These are phyloP conservation scores for Falco rusticolus DNA, from an alignment of 2,797 vertebrate genomes.

Conservation along the genomic window DNA sequence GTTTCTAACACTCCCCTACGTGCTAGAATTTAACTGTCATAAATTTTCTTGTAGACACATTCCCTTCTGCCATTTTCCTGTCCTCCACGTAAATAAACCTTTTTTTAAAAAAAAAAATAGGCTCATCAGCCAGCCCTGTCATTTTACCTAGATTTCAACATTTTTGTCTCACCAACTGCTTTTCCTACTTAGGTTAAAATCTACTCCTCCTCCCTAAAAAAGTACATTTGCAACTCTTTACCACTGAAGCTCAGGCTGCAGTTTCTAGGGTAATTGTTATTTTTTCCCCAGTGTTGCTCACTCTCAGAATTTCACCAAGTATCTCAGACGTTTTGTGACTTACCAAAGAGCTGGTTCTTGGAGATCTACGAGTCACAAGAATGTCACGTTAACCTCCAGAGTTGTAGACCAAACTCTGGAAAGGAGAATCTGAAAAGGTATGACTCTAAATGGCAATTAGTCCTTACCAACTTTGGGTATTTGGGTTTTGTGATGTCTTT, in stretches of 20 bases:
- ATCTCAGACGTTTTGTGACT: neutral
- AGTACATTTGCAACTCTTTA: neutral
- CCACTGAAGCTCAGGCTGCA: neutral
- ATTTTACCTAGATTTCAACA: neutral
- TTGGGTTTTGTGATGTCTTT: neutral
- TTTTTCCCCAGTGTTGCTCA: neutral
- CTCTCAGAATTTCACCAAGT: neutral
- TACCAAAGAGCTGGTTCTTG: neutral
- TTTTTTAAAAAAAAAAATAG: neutral
- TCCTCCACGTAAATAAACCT: neutral
- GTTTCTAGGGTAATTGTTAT: neutral
- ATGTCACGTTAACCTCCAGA: neutral
- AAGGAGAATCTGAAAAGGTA: neutral
- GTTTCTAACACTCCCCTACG: neutral
- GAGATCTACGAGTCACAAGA: neutral
- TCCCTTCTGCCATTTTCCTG: neutral
- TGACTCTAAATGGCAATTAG: neutral
- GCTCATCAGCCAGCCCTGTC: neutral
- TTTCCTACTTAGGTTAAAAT: neutral
- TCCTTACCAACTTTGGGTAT: neutral
- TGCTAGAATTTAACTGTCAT: neutral
- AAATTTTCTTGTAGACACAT: neutral
- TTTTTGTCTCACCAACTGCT: neutral
- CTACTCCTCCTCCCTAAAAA: neutral
- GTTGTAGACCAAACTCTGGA: neutral